These are phyloP conservation scores for Anser brachyrhynchus DNA, from an alignment of 2,113 vertebrate genomes.

Conservation along the genomic window DNA sequence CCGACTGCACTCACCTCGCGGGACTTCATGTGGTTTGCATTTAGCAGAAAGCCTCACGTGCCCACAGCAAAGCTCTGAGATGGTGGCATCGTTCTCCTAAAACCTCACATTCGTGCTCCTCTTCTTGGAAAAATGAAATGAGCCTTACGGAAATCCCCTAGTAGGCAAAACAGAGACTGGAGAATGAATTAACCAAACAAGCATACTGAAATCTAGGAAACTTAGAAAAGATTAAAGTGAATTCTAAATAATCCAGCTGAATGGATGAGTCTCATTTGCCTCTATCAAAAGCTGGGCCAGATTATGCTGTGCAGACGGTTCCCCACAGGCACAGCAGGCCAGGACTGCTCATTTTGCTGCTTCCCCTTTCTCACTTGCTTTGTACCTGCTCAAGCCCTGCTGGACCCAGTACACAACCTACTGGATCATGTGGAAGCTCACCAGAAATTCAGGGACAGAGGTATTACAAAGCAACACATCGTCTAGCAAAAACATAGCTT, in stretches of 20 bases:
- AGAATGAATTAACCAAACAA: neutral
- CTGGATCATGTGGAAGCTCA: rapidly evolving
- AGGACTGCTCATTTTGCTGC: neutral
- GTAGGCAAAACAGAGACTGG: neutral
- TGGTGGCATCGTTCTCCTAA: neutral
- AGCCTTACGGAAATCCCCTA: no score
- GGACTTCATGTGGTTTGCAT: neutral
- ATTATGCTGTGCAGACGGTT: neutral
- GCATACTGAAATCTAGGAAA: neutral
- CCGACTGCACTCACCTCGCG: rapidly evolving
- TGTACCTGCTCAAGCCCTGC: neutral
- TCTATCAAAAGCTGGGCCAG: neutral
- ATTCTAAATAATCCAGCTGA: neutral
- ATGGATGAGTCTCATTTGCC: neutral
- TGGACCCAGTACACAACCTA: neutral
- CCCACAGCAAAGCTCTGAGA: neutral
- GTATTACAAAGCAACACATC: neutral
- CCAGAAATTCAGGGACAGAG: neutral
- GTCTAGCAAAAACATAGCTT: neutral
- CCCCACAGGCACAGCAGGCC: neutral
- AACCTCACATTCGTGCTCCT: neutral
- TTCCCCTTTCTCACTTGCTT: neutral
- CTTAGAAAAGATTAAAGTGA: neutral
- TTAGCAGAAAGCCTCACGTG: neutral
- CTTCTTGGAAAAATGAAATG: neutral